Evolutionary conservation across 2,113 vertebrate species (phyloP), one percentile per base, ranked within the genome.

Genomic region (Taxidea taxus): DNA sequence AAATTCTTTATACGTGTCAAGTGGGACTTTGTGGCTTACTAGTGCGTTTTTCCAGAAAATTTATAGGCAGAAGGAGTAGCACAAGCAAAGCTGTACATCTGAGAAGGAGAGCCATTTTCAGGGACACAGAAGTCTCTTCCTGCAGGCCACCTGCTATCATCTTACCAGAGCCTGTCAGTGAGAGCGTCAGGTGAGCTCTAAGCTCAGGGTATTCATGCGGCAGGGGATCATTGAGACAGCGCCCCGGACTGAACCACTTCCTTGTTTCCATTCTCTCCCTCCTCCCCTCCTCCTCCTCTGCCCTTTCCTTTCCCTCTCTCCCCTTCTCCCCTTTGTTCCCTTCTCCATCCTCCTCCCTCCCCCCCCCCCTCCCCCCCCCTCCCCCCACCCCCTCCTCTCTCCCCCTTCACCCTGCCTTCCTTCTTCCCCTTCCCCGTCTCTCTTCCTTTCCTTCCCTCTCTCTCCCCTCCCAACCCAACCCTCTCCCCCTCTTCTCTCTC

Each of bases 401-500:
- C 34, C 51, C 25, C 1, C 13, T 5, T 6, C 18, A 1, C 5
- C 34, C 11, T 21, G 4, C 25, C 3, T 51, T 8, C 27, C 49
- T 31, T 68, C 39, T 18, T 31, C 10, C 34, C 23, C 11, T 15
- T n/a, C 44, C 58, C 6, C 10, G n/a, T 10, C 20, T 4, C 21
- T 21, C 20, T 58, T 23, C 21, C 56, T 58, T 23, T 23, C 21
- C 56, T 58, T 58, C 7, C 21, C 56, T 58, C 49, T 15, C 4
- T 11, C 34, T 2, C 3, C 31, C 64, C 6, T 20, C 18, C 11
- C 18, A 29, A 16, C 12, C 3, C n/a, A n/a, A n/a, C 21, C 15
- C 2, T 3, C 31, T 47, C 11, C 29, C 18, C 12, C 7, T 9
- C 21, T 6, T 8, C 13, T 2, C 27, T 14, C 11, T 1, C 2